phyloP scores from a whole-genome alignment of 2,797 vertebrate genomes.

The Perodicticus potto region DNA sequence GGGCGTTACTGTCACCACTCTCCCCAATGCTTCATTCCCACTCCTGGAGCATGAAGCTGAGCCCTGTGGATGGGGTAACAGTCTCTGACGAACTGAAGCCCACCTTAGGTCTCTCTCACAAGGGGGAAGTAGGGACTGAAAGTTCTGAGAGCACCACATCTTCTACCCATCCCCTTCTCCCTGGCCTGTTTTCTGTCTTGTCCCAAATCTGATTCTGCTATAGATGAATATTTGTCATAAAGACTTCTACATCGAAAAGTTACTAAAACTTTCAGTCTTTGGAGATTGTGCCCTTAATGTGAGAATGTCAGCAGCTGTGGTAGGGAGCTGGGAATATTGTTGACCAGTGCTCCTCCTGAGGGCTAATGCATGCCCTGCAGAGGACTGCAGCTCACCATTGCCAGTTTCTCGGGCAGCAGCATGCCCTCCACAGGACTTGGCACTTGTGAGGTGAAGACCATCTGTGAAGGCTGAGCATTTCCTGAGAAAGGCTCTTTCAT shows the following conservation, averaged over 20 bases:
- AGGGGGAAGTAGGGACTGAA: not conserved
- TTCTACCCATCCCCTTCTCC: not conserved
- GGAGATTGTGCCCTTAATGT: not conserved
- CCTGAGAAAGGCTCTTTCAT: not conserved
- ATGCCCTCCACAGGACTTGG: fast-evolving
- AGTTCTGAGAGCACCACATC: fast-evolving
- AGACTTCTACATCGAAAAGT: not conserved
- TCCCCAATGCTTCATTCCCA: fast-evolving
- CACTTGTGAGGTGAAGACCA: not conserved
- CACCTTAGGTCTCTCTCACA: not conserved
- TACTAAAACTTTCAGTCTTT: not conserved
- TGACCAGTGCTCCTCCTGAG: not conserved
- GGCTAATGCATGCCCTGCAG: fast-evolving
- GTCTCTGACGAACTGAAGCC: not conserved
- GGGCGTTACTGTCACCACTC: fast-evolving
- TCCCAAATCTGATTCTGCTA: not conserved
- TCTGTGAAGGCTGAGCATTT: not conserved
- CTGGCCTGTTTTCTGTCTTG: too few relatives aligned
- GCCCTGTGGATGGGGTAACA: fast-evolving
- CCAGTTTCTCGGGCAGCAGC: not conserved
- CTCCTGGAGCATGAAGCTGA: not conserved
- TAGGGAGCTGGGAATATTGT: not conserved
- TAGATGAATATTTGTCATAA: not conserved
- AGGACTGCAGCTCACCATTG: not conserved
- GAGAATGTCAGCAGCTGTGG: not conserved